Base-by-base conservation (phyloP, 2,888 invertebrate genomes). In the Minunthozetes semirufus region DNA sequence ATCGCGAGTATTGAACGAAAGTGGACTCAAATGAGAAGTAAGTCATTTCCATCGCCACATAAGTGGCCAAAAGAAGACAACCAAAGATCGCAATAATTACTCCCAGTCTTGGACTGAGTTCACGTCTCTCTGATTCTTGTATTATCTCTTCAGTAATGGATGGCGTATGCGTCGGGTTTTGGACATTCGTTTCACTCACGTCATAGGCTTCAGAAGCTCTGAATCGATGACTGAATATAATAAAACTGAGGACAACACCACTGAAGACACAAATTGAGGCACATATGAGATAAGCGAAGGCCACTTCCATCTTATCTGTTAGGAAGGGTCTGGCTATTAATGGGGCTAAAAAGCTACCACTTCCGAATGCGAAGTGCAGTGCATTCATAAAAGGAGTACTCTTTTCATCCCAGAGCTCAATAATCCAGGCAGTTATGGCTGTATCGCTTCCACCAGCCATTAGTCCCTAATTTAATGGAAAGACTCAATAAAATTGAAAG, bases 21-120 rank as follows among this genome's bases (percentile, higher is more conserved):
- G 48, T 70, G 17, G 70, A 48, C 48, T 70, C 38, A 22, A 70
- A 70, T 1, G 42, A 25, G n/a, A 70, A 70, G 70, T 70, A 70
- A 11, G 70, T 46, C 70, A 70, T 70, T 70, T 70, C 70, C 70
- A 70, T 70, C 22, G 70, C 42, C 25, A 25, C 22, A 48, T 70
- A 70, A 15, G 48, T 70, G 15, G 70, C 70, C 48, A 70, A 70
- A 22, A 70, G 70, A 48, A 70, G 70, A 25, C 70, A 70, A 17
- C 70, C 70, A 0, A 48, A 9, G 19, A 70, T 27, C 15, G 38
- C 70, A 48, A 70, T 48, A 6, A 48, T 70, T 13, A 70, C 15
- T 17, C 42, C 70, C 1, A 48, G 38, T 27, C 2, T 48, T 1
- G 70, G 48, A 9, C 17, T 48, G 4, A 70, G 15, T 48, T 70